These are phyloP conservation scores for Crenichthys baileyi DNA, from an alignment of 2,797 vertebrate genomes.

Conservation along the genomic window DNA sequence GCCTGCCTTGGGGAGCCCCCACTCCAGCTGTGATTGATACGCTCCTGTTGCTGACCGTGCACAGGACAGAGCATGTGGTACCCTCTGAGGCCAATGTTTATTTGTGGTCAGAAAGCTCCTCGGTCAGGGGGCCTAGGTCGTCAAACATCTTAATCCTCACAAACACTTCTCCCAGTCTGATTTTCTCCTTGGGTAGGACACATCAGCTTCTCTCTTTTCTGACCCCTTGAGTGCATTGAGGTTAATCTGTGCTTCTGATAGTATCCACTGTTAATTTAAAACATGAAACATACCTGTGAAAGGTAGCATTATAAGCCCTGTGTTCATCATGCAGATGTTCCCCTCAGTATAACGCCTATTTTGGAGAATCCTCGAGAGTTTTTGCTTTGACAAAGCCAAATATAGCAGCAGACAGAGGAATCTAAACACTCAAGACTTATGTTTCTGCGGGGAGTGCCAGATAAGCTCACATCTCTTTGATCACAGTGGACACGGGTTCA, in stretches of 20 bases:
- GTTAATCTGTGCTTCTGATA: conserved; percentile 7
- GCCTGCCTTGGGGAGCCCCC: conserved; percentile 66
- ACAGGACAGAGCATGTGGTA: conserved; percentile 68
- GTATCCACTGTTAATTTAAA: not conserved
- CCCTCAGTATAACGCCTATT: conserved; percentile 2
- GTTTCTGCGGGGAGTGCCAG: conserved; percentile 55
- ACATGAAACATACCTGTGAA: not conserved
- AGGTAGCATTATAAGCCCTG: not conserved
- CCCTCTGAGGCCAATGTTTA: conserved; percentile 74
- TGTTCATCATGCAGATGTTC: not conserved
- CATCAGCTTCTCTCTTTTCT: conserved; percentile 35
- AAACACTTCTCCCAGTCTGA: conserved; percentile 61
- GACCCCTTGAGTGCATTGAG: conserved; percentile 5
- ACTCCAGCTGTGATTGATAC: conserved; percentile 79
- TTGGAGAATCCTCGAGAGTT: conserved; percentile 21
- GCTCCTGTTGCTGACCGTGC: conserved; percentile 73
- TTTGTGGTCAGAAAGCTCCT: conserved; percentile 79
- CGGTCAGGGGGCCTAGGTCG: conserved; percentile 64
- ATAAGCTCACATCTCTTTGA: conserved; percentile 63
- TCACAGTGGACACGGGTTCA: conserved; percentile 43
- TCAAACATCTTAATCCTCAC: conserved; percentile 80
- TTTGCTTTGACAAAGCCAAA: conserved; percentile 26
- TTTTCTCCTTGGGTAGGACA: conserved; percentile 44
- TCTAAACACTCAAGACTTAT: conserved; percentile 62
- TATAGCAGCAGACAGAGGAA: conserved; percentile 47